Evolutionary conservation across 2,113 vertebrate genomes (phyloP), one percentile per base, ranked within the genome.

Genomic region (Vidua chalybeata): DNA sequence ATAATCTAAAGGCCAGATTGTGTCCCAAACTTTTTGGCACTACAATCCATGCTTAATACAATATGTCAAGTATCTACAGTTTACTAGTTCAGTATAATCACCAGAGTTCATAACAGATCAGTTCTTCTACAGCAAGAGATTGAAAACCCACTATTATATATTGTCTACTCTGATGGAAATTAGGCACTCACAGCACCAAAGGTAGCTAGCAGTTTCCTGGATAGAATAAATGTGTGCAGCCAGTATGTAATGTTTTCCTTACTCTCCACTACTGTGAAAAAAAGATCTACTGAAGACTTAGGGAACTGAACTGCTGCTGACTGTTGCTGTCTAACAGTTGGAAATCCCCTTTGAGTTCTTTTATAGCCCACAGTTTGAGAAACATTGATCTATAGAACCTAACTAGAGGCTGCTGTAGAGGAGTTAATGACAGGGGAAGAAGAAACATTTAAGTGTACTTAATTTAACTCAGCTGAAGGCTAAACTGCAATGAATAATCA

Each of bases 371-470:
- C 90, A 71, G 82, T 84, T 63, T 84, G 75, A 94, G 75, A 96
- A 95, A 79, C 49, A 79, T 69, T 93, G 85, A 94, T 95, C 87
- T 87, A 39, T 41, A 69, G 45, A 67, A 80, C 79, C 55, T 90
- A 90, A 90, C 59, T 67, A 83, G 63, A 91, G 67, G 46, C 74
- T 95, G 71, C 46, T 6, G 9, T 58, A 62, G 63, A 85, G 46
- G 51, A 55, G 67, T 76, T 95, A 97, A 96, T 93, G 89, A 87
- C 30, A 90, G 37, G 15, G 89, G 84, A 87, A 91, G 82, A 79
- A 13, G 28, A 46, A 95, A 75, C 35, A 23, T 89, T 93, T 77
- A 93, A 93, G 67, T 83, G 49, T 63, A 80, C 55, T 94, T 95
- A 45, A 90, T 93, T 97, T 95, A 90, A 85, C 67, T 87, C 74